Evolutionary conservation across 2,113 vertebrate species (phyloP).

Genomic region (Indicator indicator): DNA sequence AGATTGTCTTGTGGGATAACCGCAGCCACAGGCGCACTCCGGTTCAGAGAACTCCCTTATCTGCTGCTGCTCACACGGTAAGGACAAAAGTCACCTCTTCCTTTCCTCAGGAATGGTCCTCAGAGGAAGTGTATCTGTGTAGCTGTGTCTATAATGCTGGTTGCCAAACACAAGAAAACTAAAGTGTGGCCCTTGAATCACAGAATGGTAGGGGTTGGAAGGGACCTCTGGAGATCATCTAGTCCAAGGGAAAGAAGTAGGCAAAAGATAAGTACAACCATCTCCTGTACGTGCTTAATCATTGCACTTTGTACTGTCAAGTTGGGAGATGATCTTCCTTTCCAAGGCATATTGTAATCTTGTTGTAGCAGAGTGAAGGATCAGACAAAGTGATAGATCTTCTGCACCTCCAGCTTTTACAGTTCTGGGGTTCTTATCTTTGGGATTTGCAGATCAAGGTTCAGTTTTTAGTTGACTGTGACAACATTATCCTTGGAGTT

Average conservation of each 20-base stretch:
- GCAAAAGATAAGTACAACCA: not conserved
- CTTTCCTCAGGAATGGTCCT: not conserved
- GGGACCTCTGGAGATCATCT: too few species aligned
- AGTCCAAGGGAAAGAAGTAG: not conserved
- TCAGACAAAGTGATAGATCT: not conserved
- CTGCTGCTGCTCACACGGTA: constrained; percentile 96
- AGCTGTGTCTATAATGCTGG: not conserved
- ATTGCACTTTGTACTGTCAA: not conserved
- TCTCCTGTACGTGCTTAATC: not conserved
- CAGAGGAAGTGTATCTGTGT: not conserved
- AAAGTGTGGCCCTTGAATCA: not conserved
- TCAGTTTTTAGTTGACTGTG: constrained; percentile 53
- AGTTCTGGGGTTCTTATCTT: constrained; percentile 39
- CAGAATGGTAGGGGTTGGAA: too few species aligned
- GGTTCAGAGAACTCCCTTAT: constrained; percentile 94
- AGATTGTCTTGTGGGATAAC: constrained; percentile 98
- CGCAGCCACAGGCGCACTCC: constrained; percentile 95
- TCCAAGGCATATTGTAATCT: not conserved
- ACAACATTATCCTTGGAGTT: constrained; percentile 62
- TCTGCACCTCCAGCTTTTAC: constrained; percentile 40
- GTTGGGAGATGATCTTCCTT: not conserved
- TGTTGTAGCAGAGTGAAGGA: not conserved
- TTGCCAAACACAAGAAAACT: not conserved
- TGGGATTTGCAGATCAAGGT: constrained; percentile 54
- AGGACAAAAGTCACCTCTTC: constrained; percentile 34